phyloP scores from a whole-genome alignment of 2,888 invertebrate species.

The Epinotia nisella region DNA sequence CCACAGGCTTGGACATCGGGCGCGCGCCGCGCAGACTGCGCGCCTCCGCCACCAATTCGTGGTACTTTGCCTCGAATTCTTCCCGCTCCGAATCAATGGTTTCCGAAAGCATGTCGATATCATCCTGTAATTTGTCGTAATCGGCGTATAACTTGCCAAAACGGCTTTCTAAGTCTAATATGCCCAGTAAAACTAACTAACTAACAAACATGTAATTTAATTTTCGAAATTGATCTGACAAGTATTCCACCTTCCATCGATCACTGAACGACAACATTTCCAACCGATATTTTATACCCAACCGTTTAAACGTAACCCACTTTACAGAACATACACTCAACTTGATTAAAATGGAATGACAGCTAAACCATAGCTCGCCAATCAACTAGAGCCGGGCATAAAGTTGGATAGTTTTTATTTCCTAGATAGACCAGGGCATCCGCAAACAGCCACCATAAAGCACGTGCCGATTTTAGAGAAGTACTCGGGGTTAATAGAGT shows the following conservation, averaged over 20 bases:
- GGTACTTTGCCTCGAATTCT: too few species aligned
- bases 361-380: constrained; percentile 10
- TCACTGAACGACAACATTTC: background rate
- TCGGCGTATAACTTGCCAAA: too few species aligned
- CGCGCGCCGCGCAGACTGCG: too few species aligned
- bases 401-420: constrained; percentile 15
- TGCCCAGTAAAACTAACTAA: too few species aligned
- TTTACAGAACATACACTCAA: constrained; percentile 13
- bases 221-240: background rate
- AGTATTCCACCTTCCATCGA: background rate
- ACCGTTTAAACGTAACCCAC: background rate
- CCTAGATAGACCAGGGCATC: background rate
- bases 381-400: constrained; percentile 7
- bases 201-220: too few species aligned
- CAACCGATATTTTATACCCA: background rate
- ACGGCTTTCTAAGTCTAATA: too few species aligned
- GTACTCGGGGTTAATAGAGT: background rate
- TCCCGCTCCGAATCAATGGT: too few species aligned
- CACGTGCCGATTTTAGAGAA: constrained; percentile 11
- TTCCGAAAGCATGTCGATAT: too few species aligned
- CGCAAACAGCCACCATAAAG: constrained; percentile 4
- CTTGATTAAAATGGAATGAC: constrained; percentile 16
- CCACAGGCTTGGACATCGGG: too few species aligned
- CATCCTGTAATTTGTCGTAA: too few species aligned
- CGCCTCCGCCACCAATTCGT: too few species aligned